A percentile compares a stretch with the other conserved stretches of the same genome.
phyloP scores from a whole-genome alignment of 1,140 invertebrate species.

The Whitmania pigra region DNA sequence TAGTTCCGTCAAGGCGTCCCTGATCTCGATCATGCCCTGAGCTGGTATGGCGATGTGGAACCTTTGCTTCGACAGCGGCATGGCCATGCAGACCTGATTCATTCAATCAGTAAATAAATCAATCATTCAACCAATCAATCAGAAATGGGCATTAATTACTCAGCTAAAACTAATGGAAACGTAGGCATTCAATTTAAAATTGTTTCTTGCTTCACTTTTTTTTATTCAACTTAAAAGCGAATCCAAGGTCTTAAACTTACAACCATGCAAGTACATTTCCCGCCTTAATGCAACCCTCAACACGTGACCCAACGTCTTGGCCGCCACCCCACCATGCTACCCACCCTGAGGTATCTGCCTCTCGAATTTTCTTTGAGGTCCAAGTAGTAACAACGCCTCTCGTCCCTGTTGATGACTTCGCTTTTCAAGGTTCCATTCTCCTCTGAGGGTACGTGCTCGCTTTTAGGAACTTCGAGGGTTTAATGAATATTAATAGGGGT shows the following conservation, averaged over 20 bases:
- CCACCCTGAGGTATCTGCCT: constrained; percentile 82
- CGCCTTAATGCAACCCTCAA: no score
- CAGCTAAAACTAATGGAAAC: neutral
- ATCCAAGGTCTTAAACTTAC: no score
- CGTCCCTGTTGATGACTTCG: constrained; percentile 96
- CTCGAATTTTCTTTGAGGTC: constrained; percentile 95
- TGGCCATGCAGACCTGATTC: constrained; percentile 65
- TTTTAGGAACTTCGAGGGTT: neutral
- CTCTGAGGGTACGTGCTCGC: neutral
- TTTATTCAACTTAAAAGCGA: no score
- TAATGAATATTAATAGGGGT: no score
- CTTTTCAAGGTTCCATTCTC: constrained; percentile 95
- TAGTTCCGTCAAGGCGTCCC: constrained; percentile 86
- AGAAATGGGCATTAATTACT: constrained; percentile 5
- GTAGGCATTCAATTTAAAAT: no score
- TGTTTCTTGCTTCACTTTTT: no score
- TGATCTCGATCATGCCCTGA: constrained; percentile 95
- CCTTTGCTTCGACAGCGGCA: constrained; percentile 63
- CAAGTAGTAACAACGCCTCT: constrained; percentile 79
- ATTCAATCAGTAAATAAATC: neutral
- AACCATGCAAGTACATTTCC: no score
- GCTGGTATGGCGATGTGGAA: constrained; percentile 91
- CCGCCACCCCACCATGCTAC: constrained; percentile 24
- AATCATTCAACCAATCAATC: neutral
- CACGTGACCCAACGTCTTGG: no score